Evolutionary conservation across 35 echinoderm and acorn worm species (phyloP), one percentile per base, ranked within the genome.

Genomic region (Diadema setosum): DNA sequence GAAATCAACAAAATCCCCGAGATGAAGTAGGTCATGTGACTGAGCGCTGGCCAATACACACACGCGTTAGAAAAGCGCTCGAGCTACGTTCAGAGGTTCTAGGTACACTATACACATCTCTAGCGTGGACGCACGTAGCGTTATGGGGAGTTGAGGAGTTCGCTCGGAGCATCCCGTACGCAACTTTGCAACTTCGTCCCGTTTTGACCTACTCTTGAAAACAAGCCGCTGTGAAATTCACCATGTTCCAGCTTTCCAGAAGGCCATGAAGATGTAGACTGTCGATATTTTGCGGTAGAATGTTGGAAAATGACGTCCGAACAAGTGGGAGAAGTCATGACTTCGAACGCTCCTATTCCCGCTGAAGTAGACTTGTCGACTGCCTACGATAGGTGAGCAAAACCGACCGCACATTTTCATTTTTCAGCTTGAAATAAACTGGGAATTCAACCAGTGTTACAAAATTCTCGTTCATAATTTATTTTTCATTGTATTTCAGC

Each of bases 381-480:
- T 70, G 93, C 83, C 73, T 95, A 91, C 88, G 93, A 95, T 85
- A 95, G 93, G 93, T 95, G 85, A 84, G 81, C 48, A 14, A 61
- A 56, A n/a, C 30, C 16, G 81, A 39, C 75, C 41, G 56, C 49
- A 41, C 49, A 87, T 36, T 74, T 61, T 67, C 37, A n/a, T 67
- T 67, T 67, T 60, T 67, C 18, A 2, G 24, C 30, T 67, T 33
- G 18, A 6, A 67, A 33, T 67, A 2, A 15, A 25, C 63, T 78
- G 46, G 42, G 74, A 88, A 34, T 60, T 55, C n/a, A 64, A 52
- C n/a, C n/a, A n/a, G n/a, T n/a, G n/a, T n/a, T n/a, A n/a, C n/a
- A n/a, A n/a, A n/a, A 14, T 70, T 70, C 84, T 81, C 20, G 39
- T 69, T 91, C 27, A 64, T 33, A 14, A 81, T 89, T 59, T 46